Conservation (phyloP, 2,888 invertebrate genomes). For the Torymus aiolomorphi region DNA sequence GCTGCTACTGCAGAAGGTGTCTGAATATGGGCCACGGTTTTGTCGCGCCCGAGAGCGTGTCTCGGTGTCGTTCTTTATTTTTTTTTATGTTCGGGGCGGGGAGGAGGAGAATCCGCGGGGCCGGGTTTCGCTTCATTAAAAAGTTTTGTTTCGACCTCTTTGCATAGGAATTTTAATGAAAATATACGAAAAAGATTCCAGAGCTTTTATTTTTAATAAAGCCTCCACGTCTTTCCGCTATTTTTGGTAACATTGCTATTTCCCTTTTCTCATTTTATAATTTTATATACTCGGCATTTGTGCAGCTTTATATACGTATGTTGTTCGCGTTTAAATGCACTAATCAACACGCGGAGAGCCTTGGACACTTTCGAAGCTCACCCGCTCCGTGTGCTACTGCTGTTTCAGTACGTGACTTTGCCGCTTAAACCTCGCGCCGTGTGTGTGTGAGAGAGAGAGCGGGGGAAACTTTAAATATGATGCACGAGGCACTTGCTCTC, state of each 20-base stretch:
- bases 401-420: slow-evolving; percentile 30
- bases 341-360: not conserved
- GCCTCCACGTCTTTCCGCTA: too few species aligned
- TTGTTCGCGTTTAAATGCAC: too few species aligned
- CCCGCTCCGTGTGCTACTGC: not conserved
- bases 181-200: not conserved
- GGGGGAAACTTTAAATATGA: slow-evolving; percentile 39
- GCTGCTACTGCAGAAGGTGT: slow-evolving; percentile 2
- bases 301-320: too few species aligned
- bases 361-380: not conserved
- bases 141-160: slow-evolving; percentile 10
- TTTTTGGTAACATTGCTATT: too few species aligned
- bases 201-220: too few species aligned
- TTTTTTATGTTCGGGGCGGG: not conserved
- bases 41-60: not conserved
- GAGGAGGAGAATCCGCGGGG: not conserved
- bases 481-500: slow-evolving; percentile 23
- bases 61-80: too few species aligned
- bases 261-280: too few species aligned
- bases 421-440: slow-evolving; percentile 20
- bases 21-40: slow-evolving; percentile 39
- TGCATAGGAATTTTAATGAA: not conserved
- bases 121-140: slow-evolving; percentile 33
- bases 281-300: too few species aligned
- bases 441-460: too few species aligned